These are phyloP conservation scores for Trachelus stipa DNA, from an alignment of 2,888 invertebrate species.

Conservation along the genomic window DNA sequence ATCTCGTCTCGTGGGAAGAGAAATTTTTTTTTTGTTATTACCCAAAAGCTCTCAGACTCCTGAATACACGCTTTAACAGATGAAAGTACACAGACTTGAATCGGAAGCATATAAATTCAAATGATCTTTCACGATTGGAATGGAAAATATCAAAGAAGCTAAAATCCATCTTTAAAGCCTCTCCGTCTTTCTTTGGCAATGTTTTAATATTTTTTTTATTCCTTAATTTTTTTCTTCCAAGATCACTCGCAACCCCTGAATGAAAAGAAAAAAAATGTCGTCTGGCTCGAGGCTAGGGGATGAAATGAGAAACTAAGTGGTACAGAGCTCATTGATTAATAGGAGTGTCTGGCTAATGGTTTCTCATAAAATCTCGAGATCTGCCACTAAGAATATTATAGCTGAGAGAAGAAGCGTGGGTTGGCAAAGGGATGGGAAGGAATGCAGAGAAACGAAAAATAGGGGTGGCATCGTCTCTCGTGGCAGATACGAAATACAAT, in stretches of 20 bases:
- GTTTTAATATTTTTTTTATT: no score
- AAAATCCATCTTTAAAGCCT: not conserved
- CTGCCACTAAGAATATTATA: slow-evolving; percentile 21
- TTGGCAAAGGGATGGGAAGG: slow-evolving; percentile 23
- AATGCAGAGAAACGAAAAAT: not conserved
- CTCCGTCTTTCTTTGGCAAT: not conserved
- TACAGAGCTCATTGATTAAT: slow-evolving; percentile 35
- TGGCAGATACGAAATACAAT: no score
- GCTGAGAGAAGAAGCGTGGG: not conserved
- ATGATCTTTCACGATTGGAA: not conserved
- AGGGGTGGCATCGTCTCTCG: no score
- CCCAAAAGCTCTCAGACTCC: not conserved
- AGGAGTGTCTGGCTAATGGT: slow-evolving; percentile 42
- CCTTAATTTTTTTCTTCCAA: no score
- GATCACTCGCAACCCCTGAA: not conserved
- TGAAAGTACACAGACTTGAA: not conserved
- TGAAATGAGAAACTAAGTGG: slow-evolving; percentile 23
- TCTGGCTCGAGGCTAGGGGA: no score
- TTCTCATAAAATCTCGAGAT: slow-evolving; percentile 18
- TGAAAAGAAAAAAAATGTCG: not conserved
- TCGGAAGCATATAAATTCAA: not conserved
- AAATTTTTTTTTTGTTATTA: not conserved
- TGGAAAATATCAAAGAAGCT: not conserved
- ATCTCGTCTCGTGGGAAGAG: not conserved
- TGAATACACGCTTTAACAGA: not conserved